phyloP scores from a whole-genome alignment of 2,888 invertebrate genomes.

The Busseola fusca region DNA sequence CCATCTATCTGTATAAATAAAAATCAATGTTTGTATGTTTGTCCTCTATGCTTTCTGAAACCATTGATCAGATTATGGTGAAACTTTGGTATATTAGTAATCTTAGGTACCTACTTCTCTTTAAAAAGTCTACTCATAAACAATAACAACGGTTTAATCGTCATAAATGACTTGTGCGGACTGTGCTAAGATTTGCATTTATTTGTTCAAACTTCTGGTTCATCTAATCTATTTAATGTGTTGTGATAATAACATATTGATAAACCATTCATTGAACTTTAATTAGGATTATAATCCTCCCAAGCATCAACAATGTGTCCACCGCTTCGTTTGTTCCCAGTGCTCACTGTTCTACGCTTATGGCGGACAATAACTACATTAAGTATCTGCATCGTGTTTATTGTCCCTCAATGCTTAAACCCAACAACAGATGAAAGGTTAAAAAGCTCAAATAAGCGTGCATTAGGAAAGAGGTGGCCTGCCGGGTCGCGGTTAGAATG shows the following conservation, averaged over 20 bases:
- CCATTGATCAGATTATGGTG: too few species aligned
- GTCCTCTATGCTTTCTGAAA: too few species aligned
- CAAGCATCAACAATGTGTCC: slow-evolving; percentile 5
- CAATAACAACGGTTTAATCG: neutral
- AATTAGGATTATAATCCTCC: slow-evolving; percentile 14
- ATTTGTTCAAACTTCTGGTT: too few species aligned
- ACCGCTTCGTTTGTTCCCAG: slow-evolving; percentile 19
- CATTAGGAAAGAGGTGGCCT: slow-evolving; percentile 89
- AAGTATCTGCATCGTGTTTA: slow-evolving; percentile 83
- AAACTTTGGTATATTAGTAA: neutral
- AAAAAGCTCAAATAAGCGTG: slow-evolving; percentile 89
- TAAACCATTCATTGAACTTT: neutral
- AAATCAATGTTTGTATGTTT: too few species aligned
- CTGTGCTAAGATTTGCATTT: neutral
- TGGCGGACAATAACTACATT: slow-evolving; percentile 79
- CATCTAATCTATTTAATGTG: neutral
- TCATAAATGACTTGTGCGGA: neutral
- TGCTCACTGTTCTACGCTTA: slow-evolving; percentile 65
- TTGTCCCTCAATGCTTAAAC: slow-evolving; percentile 86
- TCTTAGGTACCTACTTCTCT: neutral
- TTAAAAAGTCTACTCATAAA: neutral
- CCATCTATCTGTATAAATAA: too few species aligned
- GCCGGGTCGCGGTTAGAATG: slow-evolving; percentile 88
- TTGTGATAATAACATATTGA: neutral
- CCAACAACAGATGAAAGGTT: slow-evolving; percentile 87